Evolutionary conservation across 2,888 invertebrate genomes (phyloP).

Genomic region (Parnassius smintheus): DNA sequence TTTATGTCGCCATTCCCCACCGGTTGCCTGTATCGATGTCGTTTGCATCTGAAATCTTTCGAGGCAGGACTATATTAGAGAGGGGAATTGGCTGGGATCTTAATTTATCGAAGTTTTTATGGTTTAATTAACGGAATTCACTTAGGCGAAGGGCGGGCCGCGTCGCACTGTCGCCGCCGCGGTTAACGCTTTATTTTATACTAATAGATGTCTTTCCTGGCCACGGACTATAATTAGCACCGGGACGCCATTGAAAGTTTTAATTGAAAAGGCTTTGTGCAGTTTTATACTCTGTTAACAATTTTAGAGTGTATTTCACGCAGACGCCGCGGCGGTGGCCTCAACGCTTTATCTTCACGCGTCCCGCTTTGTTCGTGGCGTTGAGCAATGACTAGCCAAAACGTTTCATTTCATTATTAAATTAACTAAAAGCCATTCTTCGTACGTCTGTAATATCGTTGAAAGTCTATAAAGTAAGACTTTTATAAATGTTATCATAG

Average conservation of each 20-base stretch:
- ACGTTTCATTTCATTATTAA: conserved; percentile 18
- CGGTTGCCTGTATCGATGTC: conserved; percentile 68
- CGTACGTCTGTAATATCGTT: neutral
- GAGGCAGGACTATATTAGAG: conserved; percentile 71
- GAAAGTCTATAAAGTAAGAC: no score
- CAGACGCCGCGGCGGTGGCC: conserved; percentile 38
- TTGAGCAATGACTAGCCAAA: conserved; percentile 34
- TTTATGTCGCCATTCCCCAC: conserved; percentile 59
- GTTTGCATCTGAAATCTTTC: conserved; percentile 79
- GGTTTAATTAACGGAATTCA: conserved; percentile 83
- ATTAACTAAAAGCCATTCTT: conserved; percentile 13
- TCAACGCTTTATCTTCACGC: conserved; percentile 53
- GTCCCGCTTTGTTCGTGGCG: conserved; percentile 29
- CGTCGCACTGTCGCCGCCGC: conserved; percentile 44
- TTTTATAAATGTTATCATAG: no score
- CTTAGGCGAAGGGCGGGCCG: conserved; percentile 63
- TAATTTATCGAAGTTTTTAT: conserved; percentile 83
- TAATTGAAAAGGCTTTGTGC: conserved; percentile 79
- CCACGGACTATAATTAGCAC: conserved; percentile 69
- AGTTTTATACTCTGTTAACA: conserved; percentile 73
- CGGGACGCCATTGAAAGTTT: conserved; percentile 72
- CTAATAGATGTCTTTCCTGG: conserved; percentile 67
- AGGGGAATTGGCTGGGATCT: conserved; percentile 80
- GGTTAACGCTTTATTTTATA: conserved; percentile 68
- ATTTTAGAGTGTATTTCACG: conserved; percentile 63